These are phyloP conservation scores for Trochalopteron elliotii DNA, from an alignment of 2,113 vertebrate genomes.

Conservation along the genomic window DNA sequence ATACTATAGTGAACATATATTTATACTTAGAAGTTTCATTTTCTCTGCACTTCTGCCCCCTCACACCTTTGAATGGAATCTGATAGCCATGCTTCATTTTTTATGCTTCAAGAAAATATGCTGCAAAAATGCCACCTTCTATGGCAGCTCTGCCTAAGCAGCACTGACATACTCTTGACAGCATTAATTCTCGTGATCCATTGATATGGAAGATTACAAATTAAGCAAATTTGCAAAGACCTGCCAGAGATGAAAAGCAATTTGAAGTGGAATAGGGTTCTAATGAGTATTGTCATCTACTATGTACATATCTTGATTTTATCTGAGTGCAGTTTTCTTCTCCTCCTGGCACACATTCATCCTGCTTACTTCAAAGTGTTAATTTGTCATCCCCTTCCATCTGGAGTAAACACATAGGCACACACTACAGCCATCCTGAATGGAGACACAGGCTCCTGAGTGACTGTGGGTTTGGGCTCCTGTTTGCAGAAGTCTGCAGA, in stretches of 20 bases:
- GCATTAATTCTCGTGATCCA: neutral
- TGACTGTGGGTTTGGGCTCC: neutral
- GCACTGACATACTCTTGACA: neutral
- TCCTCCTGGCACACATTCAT: neutral
- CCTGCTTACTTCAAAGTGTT: conserved; percentile 49
- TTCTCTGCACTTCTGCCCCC: neutral
- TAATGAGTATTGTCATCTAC: conserved; percentile 23
- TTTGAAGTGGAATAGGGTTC: conserved; percentile 3
- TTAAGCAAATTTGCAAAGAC: conserved; percentile 37
- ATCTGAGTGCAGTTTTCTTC: conserved; percentile 47
- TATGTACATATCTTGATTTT: conserved; percentile 21
- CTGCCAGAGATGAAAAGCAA: conserved; percentile 32
- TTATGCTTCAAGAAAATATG: neutral
- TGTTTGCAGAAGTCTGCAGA: neutral
- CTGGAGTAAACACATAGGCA: neutral
- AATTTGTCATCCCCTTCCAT: conserved; percentile 24
- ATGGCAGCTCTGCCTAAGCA: neutral
- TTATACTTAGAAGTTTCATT: neutral
- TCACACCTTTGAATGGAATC: neutral
- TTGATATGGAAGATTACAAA: neutral
- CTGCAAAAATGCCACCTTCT: neutral
- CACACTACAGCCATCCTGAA: conserved; percentile 2
- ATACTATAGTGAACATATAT: neutral
- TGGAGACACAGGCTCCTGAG: neutral
- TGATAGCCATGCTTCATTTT: neutral